phyloP scores from a whole-genome alignment of 2,113 vertebrate species.

The Lepus timidus region DNA sequence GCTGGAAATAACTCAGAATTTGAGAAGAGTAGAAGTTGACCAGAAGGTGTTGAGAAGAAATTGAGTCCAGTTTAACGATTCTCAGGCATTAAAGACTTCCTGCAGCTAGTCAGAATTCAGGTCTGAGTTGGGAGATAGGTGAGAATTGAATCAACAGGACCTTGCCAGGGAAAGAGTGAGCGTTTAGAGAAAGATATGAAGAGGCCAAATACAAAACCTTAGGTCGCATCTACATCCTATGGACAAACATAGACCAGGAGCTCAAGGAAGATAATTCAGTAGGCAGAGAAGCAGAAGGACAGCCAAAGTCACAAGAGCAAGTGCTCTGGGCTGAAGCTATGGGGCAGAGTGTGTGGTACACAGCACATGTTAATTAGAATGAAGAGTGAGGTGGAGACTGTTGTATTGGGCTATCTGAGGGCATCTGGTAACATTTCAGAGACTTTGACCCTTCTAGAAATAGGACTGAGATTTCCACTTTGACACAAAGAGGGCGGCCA shows the following conservation, averaged over 20 bases:
- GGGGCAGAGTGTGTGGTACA: neutral
- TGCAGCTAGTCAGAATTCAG: slow-evolving; percentile 38
- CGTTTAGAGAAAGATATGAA: neutral
- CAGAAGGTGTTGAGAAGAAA: slow-evolving; percentile 1
- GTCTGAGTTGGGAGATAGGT: neutral
- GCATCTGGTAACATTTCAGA: neutral
- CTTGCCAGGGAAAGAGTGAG: neutral
- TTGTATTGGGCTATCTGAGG: neutral
- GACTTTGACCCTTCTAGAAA: neutral
- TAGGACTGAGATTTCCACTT: slow-evolving; percentile 30
- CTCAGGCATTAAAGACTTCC: slow-evolving; percentile 2
- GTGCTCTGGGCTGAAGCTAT: neutral
- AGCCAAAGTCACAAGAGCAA: neutral
- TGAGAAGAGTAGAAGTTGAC: neutral
- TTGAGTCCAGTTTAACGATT: slow-evolving; percentile 45
- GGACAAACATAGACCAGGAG: neutral
- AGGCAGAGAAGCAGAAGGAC: neutral
- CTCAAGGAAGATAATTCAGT: neutral
- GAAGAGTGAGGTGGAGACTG: neutral
- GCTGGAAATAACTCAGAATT: slow-evolving; percentile 57
- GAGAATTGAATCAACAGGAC: slow-evolving; percentile 48
- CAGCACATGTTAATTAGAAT: neutral
- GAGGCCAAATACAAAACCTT: slow-evolving; percentile 28
- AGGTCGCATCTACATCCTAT: neutral
- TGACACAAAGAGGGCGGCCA: neutral